Percentiles rank a stretch among this genome's conserved stretches.
phyloP scores from a whole-genome alignment of 2,888 invertebrate genomes.

The Diloba caeruleocephala region DNA sequence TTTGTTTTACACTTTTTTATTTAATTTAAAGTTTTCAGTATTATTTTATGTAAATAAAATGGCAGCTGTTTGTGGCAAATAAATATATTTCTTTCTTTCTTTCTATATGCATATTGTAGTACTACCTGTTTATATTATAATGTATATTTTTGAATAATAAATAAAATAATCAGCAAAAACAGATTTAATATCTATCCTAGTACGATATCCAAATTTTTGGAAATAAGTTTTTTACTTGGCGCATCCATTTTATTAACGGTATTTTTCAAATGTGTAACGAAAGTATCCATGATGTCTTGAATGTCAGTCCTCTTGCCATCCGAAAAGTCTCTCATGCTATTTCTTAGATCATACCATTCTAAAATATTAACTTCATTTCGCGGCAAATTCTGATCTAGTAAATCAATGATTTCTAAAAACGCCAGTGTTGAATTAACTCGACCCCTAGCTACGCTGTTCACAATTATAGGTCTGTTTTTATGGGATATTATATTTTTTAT shows the following conservation, averaged over 20 bases:
- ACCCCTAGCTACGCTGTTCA: conserved; percentile 21
- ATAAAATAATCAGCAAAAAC: conserved; percentile 2
- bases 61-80: too few relatives aligned
- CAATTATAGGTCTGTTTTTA: conserved; percentile 58
- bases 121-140: too few relatives aligned
- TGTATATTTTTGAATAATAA: conserved; percentile 1
- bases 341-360: conserved; percentile 55
- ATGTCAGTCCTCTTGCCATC: conserved; percentile 46
- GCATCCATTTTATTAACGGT: conserved; percentile 23
- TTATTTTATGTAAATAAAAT: too few relatives aligned
- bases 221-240: neutral
- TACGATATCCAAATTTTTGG: conserved; percentile 27
- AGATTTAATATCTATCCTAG: neutral
- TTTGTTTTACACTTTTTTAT: too few relatives aligned
- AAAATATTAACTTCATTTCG: conserved; percentile 43
- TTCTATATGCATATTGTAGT: too few relatives aligned
- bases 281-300: conserved; percentile 37
- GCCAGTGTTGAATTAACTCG: conserved; percentile 57
- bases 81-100: too few relatives aligned
- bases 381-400: conserved; percentile 51
- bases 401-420: conserved; percentile 60
- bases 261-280: conserved; percentile 22
- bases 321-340: conserved; percentile 49
- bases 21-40: too few relatives aligned
- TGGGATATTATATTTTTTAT: conserved; percentile 51